Percentiles rank a stretch among this genome's conserved stretches.
phyloP scores from a whole-genome alignment of 1,140 invertebrate species.

The Formica selysi region DNA sequence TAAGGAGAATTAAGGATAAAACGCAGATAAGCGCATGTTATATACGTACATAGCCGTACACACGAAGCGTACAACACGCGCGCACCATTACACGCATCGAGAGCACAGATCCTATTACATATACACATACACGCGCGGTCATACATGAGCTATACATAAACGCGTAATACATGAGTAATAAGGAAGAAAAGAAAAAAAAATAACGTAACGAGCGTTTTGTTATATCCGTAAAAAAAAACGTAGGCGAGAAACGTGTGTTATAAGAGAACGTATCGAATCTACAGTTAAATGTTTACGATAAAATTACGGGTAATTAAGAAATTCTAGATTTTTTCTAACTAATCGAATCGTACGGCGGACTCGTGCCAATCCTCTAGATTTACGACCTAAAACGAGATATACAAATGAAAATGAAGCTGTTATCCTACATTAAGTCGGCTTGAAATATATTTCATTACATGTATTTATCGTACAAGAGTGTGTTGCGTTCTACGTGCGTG shows the following conservation, averaged over 20 bases:
- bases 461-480: constrained; percentile 68
- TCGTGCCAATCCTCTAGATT: constrained; percentile 81
- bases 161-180: constrained; percentile 44
- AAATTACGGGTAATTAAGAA: constrained; percentile 87
- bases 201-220: constrained; percentile 79
- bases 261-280: constrained; percentile 82
- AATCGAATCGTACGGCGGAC: constrained; percentile 81
- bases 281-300: constrained; percentile 85
- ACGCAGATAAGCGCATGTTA: constrained; percentile 47
- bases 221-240: constrained; percentile 77
- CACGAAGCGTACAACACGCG: constrained; percentile 20
- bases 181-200: constrained; percentile 10
- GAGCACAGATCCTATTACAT: constrained; percentile 57
- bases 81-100: constrained; percentile 1
- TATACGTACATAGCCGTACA: constrained; percentile 55
- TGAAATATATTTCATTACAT: constrained; percentile 78
- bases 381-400: constrained; percentile 78
- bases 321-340: constrained; percentile 86
- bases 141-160: constrained; percentile 17
- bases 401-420: constrained; percentile 72
- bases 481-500: constrained; percentile 18
- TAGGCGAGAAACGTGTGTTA: constrained; percentile 72
- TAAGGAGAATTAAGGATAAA: constrained; percentile 49
- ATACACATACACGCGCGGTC: constrained; percentile 51
- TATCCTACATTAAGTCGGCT: constrained; percentile 77